These are phyloP conservation scores for Clanis bilineata DNA, from an alignment of 2,888 invertebrate species.

Conservation along the genomic window DNA sequence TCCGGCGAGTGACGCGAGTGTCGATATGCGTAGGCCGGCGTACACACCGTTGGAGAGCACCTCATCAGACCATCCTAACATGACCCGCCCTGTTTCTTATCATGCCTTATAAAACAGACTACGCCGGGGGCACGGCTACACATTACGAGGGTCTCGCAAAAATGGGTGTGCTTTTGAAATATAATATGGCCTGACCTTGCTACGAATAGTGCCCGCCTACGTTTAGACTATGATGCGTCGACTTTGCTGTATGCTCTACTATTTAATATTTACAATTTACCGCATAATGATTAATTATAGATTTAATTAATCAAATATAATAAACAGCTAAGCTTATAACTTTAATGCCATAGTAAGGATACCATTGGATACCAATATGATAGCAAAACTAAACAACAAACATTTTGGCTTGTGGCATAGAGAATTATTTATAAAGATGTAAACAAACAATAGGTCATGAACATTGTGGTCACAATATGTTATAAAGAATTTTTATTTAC, in stretches of 20 bases:
- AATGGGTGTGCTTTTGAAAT: conserved; percentile 50
- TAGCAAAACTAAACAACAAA: background rate
- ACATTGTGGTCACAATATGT: background rate
- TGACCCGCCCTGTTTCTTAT: conserved; percentile 42
- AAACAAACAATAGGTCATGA: too few species aligned
- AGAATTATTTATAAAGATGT: background rate
- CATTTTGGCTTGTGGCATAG: background rate
- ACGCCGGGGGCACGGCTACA: conserved; percentile 22
- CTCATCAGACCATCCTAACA: conserved; percentile 41
- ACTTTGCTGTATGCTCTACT: conserved; percentile 32
- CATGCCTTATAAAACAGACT: conserved; percentile 23
- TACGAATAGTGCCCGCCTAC: conserved; percentile 78
- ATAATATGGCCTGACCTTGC: conserved; percentile 79
- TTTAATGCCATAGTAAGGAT: background rate
- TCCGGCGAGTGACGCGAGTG: conserved; percentile 53
- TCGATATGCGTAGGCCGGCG: conserved; percentile 61
- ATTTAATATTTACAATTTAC: background rate
- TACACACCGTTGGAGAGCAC: conserved; percentile 52
- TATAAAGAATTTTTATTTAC: background rate
- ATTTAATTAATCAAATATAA: background rate
- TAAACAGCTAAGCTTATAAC: background rate
- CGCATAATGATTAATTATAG: background rate
- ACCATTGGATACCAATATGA: background rate
- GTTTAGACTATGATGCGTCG: conserved; percentile 46
- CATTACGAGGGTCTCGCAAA: conserved; percentile 4